Conservation (phyloP, 2,797 vertebrate species). For the Notamacropus eugenii region DNA sequence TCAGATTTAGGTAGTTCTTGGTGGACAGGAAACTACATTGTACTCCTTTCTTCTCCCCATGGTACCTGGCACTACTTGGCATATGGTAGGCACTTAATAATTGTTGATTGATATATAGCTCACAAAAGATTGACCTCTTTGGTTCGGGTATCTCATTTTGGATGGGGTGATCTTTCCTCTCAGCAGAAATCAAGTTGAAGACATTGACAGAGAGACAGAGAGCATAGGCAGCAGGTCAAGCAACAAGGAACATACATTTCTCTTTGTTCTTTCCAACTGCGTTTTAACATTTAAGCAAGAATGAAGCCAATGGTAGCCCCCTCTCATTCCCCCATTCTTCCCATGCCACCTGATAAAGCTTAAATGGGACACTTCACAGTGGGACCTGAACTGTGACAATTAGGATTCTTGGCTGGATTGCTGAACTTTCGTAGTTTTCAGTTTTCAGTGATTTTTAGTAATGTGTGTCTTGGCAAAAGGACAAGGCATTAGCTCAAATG, state of each 20-base stretch:
- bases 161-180: not conserved
- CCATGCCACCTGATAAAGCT: not conserved
- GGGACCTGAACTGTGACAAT: slow-evolving; percentile 11
- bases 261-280: not conserved
- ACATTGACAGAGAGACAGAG: not conserved
- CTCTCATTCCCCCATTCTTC: not conserved
- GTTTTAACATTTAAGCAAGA: not conserved
- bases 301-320: rapidly evolving
- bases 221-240: not conserved
- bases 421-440: not conserved
- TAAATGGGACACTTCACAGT: not conserved
- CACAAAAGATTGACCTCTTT: not conserved
- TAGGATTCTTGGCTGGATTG: not conserved
- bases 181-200: not conserved
- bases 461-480: slow-evolving; percentile 47
- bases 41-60: not conserved
- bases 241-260: not conserved
- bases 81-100: slow-evolving; percentile 29
- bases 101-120: slow-evolving; percentile 16
- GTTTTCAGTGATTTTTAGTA: not conserved
- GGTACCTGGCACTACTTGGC: not conserved
- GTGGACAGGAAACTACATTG: not conserved
- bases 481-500: not conserved
- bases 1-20: not conserved
- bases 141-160: not conserved